Conservation (phyloP, 2,797 vertebrate species). For the Gorsachius magnificus region DNA sequence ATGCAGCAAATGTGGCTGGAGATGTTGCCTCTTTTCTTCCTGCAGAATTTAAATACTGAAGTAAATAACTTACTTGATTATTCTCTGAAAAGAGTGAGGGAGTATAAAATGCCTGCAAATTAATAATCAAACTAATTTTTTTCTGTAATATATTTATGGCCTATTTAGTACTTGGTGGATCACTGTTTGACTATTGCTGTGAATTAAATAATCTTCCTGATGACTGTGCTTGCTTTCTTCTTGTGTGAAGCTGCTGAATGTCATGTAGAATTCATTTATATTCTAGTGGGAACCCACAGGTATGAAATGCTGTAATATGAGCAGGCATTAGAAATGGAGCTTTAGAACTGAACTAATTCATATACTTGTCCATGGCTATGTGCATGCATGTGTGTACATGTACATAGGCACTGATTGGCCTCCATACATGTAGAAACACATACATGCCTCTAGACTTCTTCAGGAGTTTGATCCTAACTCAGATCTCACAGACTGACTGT, state of each 20-base stretch:
- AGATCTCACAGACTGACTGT: background rate
- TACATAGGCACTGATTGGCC: background rate
- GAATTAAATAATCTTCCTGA: background rate
- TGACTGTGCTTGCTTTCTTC: background rate
- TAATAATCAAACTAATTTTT: background rate
- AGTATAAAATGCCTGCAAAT: background rate
- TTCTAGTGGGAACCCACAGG: background rate
- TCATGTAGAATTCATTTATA: background rate
- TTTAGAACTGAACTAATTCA: background rate
- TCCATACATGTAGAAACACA: background rate
- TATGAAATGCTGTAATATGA: background rate
- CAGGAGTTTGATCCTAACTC: background rate
- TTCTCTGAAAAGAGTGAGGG: background rate
- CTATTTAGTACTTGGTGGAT: background rate
- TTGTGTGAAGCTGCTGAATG: background rate
- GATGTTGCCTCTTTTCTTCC: background rate
- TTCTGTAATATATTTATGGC: background rate
- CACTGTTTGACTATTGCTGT: background rate
- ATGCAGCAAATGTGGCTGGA: background rate
- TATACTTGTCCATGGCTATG: background rate
- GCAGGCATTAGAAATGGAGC: background rate
- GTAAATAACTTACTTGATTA: background rate
- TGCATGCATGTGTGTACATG: background rate
- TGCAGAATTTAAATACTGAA: slow-evolving; percentile 19
- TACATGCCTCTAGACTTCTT: background rate